Evolutionary conservation across 2,113 vertebrate species (phyloP).

Genomic region (Tonatia bakeri): DNA sequence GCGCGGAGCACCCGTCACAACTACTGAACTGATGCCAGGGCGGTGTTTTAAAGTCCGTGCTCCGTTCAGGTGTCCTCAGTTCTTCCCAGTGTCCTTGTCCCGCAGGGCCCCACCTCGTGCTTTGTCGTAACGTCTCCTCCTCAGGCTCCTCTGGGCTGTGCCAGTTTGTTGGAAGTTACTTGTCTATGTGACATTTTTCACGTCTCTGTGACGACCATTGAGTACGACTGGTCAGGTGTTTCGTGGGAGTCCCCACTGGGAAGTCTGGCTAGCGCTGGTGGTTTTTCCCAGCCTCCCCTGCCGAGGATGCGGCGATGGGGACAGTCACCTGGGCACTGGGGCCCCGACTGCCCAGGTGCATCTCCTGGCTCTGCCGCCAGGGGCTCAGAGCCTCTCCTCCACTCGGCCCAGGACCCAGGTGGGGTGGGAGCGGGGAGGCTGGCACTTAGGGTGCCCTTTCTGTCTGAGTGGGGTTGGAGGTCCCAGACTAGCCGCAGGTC

Average conservation of each 20-base stretch:
- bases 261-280: not conserved
- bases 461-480: not conserved
- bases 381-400: not conserved
- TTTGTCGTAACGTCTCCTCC: fast-evolving
- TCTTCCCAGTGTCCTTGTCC: fast-evolving
- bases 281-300: not conserved
- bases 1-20: fast-evolving
- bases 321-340: not conserved
- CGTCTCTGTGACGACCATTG: not conserved
- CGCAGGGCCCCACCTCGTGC: not conserved
- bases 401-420: not conserved
- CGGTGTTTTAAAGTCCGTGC: fast-evolving
- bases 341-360: not conserved
- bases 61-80: not conserved
- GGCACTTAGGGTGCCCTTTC: fast-evolving
- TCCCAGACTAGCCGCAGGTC: not conserved
- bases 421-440: not conserved
- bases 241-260: not conserved
- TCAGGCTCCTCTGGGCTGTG: not conserved
- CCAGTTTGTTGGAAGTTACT: not conserved
- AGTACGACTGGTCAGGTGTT: not conserved
- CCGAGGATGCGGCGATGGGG: not conserved
- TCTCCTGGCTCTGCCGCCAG: fast-evolving
- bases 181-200: not conserved
- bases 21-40: fast-evolving